A percentile compares a stretch with the other conserved stretches of the same genome.
phyloP scores from a whole-genome alignment of 2,888 invertebrate species.

The Sinodicranocentrus sp. region DNA sequence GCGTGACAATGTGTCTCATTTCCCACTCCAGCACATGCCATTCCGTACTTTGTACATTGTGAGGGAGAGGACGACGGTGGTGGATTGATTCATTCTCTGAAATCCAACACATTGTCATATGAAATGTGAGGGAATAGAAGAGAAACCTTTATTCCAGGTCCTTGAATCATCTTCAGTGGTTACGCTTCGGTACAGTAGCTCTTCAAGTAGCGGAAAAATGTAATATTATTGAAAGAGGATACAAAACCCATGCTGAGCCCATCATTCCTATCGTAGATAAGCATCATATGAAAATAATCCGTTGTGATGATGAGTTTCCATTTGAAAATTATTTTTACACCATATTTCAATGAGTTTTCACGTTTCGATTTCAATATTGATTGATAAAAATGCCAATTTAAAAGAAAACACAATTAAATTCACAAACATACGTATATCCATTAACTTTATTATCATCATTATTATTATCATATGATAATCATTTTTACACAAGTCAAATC shows the following conservation, averaged over 20 bases:
- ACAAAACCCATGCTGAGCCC: too few relatives aligned
- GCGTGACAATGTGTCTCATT: not conserved
- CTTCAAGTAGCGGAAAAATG: not conserved
- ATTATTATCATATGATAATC: too few relatives aligned
- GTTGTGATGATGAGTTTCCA: too few relatives aligned
- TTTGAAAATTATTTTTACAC: too few relatives aligned
- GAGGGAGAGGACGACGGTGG: not conserved
- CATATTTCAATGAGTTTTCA: too few relatives aligned
- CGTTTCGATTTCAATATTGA: too few relatives aligned
- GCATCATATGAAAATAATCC: too few relatives aligned
- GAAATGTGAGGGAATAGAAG: slow-evolving; percentile 13
- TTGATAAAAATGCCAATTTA: too few relatives aligned
- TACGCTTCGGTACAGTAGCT: not conserved
- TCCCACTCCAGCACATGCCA: too few relatives aligned
- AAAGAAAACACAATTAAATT: not conserved
- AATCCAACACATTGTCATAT: slow-evolving; percentile 10
- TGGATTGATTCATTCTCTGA: slow-evolving; percentile 15
- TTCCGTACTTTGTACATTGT: not conserved
- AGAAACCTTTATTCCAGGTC: not conserved
- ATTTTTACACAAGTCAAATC: slow-evolving; percentile 19
- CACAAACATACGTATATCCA: not conserved
- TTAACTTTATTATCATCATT: too few relatives aligned
- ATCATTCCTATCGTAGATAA: too few relatives aligned
- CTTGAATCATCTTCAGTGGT: slow-evolving; percentile 1
- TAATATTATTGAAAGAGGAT: slow-evolving; percentile 2